Conservation (phyloP, 1,140 invertebrate genomes). For the Leptinotarsa texana region DNA sequence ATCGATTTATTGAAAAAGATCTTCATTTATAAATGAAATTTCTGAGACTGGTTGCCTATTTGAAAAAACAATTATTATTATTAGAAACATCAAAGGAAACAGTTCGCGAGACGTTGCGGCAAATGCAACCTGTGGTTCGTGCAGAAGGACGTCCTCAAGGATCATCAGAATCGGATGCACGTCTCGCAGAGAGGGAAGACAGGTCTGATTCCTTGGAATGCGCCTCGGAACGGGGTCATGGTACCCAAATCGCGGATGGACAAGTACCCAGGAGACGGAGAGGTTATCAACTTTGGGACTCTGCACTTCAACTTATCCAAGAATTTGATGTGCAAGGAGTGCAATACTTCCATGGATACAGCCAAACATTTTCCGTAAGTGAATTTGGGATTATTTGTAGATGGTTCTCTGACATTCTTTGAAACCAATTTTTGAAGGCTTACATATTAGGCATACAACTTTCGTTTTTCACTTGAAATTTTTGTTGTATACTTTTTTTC, state of each 20-base stretch:
- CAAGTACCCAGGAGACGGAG: conserved; percentile 46
- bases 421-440: too few relatives aligned
- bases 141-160: conserved; percentile 59
- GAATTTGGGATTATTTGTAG: too few relatives aligned
- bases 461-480: too few relatives aligned
- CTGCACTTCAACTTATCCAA: conserved; percentile 56
- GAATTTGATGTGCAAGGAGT: conserved; percentile 68
- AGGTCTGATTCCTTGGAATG: conserved; percentile 55
- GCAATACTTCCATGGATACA: conserved; percentile 66
- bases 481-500: too few relatives aligned
- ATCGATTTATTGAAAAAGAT: too few relatives aligned
- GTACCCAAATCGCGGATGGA: conserved; percentile 60
- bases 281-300: conserved; percentile 45
- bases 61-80: conserved; percentile 14
- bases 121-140: conserved; percentile 74
- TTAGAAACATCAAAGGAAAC: conserved; percentile 62
- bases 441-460: too few relatives aligned
- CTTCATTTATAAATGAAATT: too few relatives aligned
- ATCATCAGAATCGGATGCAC: conserved; percentile 51
- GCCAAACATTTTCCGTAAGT: conserved; percentile 72
- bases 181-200: conserved; percentile 45
- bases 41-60: too few relatives aligned
- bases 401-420: too few relatives aligned
- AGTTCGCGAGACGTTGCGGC: conserved; percentile 66
- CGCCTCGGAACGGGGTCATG: conserved; percentile 54